Percentiles rank a stretch among this genome's conserved stretches.
Conservation (phyloP, 2,888 invertebrate species). For the Philonicus albiceps region DNA sequence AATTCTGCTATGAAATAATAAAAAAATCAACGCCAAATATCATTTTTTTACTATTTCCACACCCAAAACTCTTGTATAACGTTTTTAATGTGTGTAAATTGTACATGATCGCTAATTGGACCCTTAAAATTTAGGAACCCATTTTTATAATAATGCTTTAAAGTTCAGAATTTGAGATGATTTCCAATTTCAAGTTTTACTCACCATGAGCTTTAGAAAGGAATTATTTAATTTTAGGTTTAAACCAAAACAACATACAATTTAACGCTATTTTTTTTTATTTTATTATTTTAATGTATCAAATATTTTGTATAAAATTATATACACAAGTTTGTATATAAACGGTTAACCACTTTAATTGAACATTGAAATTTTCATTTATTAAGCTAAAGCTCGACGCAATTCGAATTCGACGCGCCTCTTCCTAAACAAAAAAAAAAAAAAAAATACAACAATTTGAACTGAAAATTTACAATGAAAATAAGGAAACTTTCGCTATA, state of each 20-base stretch:
- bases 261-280: neutral
- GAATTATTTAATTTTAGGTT: neutral
- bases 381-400: constrained; percentile 20
- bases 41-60: neutral
- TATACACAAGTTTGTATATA: constrained; percentile 33
- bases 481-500: neutral
- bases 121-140: too few relatives aligned
- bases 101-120: too few relatives aligned
- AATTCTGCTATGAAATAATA: neutral
- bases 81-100: too few relatives aligned
- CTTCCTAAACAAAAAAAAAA: too few relatives aligned
- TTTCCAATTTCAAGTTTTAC: too few relatives aligned
- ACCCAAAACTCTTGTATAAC: too few relatives aligned
- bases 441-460: constrained; percentile 8
- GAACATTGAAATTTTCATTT: neutral
- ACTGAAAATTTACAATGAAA: constrained; percentile 1
- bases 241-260: neutral
- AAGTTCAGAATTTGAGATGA: too few relatives aligned
- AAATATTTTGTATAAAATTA: constrained; percentile 38
- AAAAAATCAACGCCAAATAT: neutral
- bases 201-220: neutral
- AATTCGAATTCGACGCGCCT: neutral
- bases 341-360: constrained; percentile 38
- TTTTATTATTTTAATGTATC: constrained; percentile 6
- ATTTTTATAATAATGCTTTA: too few relatives aligned